Evolutionary conservation across 1,140 invertebrate genomes (phyloP), one percentile per base, ranked within the genome.

Genomic region (Daktulosphaira vitifoliae): DNA sequence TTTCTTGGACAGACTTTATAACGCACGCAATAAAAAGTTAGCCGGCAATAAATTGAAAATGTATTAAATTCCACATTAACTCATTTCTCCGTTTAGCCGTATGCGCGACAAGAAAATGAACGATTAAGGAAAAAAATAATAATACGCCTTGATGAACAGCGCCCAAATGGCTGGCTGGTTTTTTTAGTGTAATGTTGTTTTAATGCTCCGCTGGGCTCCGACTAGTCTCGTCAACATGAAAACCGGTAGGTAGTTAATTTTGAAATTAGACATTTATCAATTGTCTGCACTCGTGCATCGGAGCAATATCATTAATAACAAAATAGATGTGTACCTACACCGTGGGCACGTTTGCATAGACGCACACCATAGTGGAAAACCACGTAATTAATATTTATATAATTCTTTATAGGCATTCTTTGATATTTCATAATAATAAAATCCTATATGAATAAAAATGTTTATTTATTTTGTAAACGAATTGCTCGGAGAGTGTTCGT

Each of bases 131-230:
- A 33, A 33, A 33, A 33, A 33, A 33, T 33, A 33, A 42, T 54
- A 23, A 48, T 42, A 42, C 20, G 46, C 23, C 52, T 54, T 23
- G 37, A 38, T 39, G 13, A 54, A 18, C 38, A 54, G 52, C 52
- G 52, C 52, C 52, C 52, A 54, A 54, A 54, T 54, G 52, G 52
- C 52, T 54, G 37, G 52, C 37, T 54, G 37, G 52, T 54, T 54
- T 13, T 38, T 39, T 39, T 16, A 39, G 52, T n/a, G n/a, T 54
- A 42, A 54, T 54, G 52, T 54, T 54, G 52, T 54, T 54, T 54
- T 54, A 25, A 54, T 54, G 38, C 52, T 54, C 33, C 20, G 38
- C 53, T 16, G n/a, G 53, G 38, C 53, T 56, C 53, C 53, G 25
- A 56, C 33, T 42, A 44, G 53, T 56, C 53, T 56, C 53, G 39